Percentiles rank a stretch among this genome's conserved stretches.
Conservation (phyloP, 1,140 invertebrate genomes). For the Trachymyrmex cornetzi region DNA sequence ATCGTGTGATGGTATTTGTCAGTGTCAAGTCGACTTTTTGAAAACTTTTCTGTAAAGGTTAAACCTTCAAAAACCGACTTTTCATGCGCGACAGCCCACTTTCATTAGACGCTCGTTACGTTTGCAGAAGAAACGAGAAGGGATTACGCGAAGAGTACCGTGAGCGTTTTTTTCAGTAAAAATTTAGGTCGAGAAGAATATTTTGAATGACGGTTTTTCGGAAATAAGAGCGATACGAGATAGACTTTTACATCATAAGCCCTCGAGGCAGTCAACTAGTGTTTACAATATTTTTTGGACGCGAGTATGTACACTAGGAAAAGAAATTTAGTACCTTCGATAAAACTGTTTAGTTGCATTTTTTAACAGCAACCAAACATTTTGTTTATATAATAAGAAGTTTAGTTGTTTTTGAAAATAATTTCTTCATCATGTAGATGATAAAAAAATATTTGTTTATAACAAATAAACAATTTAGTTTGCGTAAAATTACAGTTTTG, state of each 20-base stretch:
- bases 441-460: too few species aligned
- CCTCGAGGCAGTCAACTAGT: slow-evolving; percentile 28
- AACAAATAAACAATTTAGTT: too few species aligned
- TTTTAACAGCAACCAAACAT: too few species aligned
- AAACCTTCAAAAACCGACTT: slow-evolving; percentile 3
- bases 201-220: slow-evolving; percentile 37
- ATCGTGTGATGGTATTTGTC: slow-evolving; percentile 8
- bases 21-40: slow-evolving; percentile 1
- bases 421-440: too few species aligned
- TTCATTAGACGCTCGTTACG: slow-evolving; percentile 38
- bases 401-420: too few species aligned
- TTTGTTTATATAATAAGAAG: too few species aligned
- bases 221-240: slow-evolving; percentile 39
- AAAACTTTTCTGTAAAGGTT: background rate
- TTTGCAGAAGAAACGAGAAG: slow-evolving; percentile 9
- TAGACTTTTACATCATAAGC: slow-evolving; percentile 26
- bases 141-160: background rate
- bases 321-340: too few species aligned
- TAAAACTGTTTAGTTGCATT: too few species aligned
- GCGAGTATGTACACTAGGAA: background rate
- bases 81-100: slow-evolving; percentile 26
- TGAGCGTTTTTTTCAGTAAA: slow-evolving; percentile 44
- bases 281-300: slow-evolving; percentile 1
- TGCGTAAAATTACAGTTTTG: too few species aligned
- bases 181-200: slow-evolving; percentile 50